Conservation (phyloP, 2,888 invertebrate species). For the Thymelicus lineola region DNA sequence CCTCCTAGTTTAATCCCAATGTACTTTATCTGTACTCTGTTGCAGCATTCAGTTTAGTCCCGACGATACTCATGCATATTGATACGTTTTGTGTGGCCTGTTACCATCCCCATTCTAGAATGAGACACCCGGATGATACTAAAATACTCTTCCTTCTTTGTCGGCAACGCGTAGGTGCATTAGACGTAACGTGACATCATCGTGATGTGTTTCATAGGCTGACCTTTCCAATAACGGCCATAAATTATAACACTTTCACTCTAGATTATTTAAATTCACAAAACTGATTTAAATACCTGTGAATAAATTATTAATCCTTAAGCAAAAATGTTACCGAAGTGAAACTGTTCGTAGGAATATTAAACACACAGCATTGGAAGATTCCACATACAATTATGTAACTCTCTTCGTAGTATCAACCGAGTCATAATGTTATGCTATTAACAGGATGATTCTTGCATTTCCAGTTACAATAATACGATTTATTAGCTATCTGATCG, state of each 20-base stretch:
- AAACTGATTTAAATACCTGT: constrained; percentile 26
- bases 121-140: too few relatives aligned
- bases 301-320: constrained; percentile 33
- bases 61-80: too few relatives aligned
- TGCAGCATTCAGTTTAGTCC: too few relatives aligned
- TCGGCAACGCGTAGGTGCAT: too few relatives aligned
- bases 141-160: too few relatives aligned
- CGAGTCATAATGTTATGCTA: constrained; percentile 24
- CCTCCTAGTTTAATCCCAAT: too few relatives aligned
- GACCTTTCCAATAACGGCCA: not conserved
- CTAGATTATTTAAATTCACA: constrained; percentile 14
- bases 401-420: constrained; percentile 4
- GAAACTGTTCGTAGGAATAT: constrained; percentile 26
- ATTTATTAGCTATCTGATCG: constrained; percentile 10
- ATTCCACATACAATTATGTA: constrained; percentile 26
- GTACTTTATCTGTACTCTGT: too few relatives aligned
- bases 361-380: constrained; percentile 24
- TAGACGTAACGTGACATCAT: too few relatives aligned
- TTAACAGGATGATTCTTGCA: constrained; percentile 30
- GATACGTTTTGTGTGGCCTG: too few relatives aligned
- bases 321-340: constrained; percentile 14
- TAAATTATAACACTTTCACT: constrained; percentile 23
- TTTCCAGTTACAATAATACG: constrained; percentile 21
- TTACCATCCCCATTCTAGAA: too few relatives aligned
- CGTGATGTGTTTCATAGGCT: not conserved